A percentile compares a stretch with the other conserved stretches of the same genome.
phyloP scores from a whole-genome alignment of 2,797 vertebrate genomes.

The Odontamblyopus rebecca region DNA sequence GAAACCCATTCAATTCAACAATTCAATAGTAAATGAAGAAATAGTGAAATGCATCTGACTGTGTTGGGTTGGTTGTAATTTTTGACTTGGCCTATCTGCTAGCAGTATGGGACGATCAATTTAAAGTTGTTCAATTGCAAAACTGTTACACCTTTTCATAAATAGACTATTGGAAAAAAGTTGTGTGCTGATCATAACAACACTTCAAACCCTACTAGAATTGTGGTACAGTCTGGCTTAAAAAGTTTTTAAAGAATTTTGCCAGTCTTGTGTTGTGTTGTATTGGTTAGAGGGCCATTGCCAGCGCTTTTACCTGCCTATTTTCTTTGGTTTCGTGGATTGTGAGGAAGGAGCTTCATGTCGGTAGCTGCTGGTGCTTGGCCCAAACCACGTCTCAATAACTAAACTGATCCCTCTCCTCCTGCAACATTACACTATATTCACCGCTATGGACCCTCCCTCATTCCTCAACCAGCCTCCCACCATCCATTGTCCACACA shows the following conservation, averaged over 20 bases:
- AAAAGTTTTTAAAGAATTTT: neutral
- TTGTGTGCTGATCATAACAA: neutral
- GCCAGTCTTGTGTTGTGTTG: neutral
- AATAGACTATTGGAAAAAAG: neutral
- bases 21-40: too few species aligned
- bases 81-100: neutral
- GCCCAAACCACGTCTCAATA: constrained; percentile 33
- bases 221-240: neutral
- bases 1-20: too few species aligned
- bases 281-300: neutral
- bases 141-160: neutral
- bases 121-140: neutral
- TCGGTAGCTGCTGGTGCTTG: constrained; percentile 35
- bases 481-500: constrained; percentile 71
- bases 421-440: constrained; percentile 47
- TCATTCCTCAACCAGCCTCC: constrained; percentile 62
- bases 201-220: neutral
- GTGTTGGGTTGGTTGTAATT: too few species aligned
- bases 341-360: constrained; percentile 13
- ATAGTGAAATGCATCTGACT: too few species aligned
- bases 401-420: constrained; percentile 37
- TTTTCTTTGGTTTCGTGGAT: constrained; percentile 4
- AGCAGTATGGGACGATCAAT: neutral
- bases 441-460: constrained; percentile 47
- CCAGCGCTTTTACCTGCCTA: neutral